phyloP scores from a whole-genome alignment of 2,888 invertebrate genomes.

The Stegana nigrithorax region DNA sequence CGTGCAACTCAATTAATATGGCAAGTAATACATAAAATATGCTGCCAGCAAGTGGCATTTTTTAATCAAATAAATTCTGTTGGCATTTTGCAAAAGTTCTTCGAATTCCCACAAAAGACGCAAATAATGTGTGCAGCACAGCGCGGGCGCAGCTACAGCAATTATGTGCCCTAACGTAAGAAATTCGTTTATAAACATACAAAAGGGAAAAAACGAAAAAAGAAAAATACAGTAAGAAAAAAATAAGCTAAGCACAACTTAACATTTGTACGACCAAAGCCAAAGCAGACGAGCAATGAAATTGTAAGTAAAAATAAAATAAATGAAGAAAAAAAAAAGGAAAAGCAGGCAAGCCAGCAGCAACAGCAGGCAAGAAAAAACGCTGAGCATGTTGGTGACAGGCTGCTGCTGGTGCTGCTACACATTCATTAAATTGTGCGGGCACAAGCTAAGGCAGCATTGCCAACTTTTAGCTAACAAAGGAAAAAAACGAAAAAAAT shows the following conservation, averaged over 20 bases:
- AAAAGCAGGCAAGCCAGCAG: neutral
- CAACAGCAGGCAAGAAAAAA: neutral
- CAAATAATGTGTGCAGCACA: neutral
- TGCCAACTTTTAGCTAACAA: too few relatives aligned
- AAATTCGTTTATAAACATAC: neutral
- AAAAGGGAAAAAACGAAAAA: neutral
- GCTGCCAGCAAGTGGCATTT: too few relatives aligned
- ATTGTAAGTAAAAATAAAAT: neutral
- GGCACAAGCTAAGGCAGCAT: too few relatives aligned
- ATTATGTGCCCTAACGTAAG: neutral
- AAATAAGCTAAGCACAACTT: too few relatives aligned
- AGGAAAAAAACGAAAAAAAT: too few relatives aligned
- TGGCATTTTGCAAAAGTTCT: too few relatives aligned
- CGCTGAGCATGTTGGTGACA: neutral
- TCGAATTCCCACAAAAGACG: neutral
- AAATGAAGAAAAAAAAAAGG: neutral
- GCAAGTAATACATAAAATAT: too few relatives aligned
- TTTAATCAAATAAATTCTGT: neutral
- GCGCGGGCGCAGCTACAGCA: neutral
- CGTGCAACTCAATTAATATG: too few relatives aligned
- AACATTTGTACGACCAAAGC: neutral
- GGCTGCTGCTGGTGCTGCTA: neutral
- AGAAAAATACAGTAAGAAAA: too few relatives aligned
- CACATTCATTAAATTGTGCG: neutral
- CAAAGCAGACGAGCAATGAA: neutral